Conservation (phyloP, 2,797 vertebrate genomes). For the Silurus lanzhouensis region DNA sequence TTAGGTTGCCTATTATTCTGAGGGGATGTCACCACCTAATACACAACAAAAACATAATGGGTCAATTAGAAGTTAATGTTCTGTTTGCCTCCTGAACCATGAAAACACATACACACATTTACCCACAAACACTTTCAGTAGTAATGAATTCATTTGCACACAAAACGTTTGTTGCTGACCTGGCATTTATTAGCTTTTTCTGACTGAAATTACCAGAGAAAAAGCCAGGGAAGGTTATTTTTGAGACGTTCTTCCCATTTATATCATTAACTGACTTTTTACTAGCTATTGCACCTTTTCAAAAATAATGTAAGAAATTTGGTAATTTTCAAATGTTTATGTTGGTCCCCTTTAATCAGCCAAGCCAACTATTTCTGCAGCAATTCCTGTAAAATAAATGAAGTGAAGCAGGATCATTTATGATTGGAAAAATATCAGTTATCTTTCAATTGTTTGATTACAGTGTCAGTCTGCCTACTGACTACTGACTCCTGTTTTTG, state of each 20-base stretch:
- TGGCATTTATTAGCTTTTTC: conserved; percentile 77
- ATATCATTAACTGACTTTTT: background rate
- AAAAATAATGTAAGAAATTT: background rate
- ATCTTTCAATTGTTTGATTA: background rate
- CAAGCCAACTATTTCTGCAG: background rate
- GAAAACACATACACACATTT: conserved; percentile 59
- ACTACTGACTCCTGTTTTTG: background rate
- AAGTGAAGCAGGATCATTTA: background rate
- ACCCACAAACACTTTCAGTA: background rate
- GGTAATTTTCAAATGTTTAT: background rate
- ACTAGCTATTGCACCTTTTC: background rate
- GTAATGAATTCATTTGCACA: conserved; percentile 51
- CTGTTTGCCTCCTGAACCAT: conserved; percentile 86
- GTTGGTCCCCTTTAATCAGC: background rate
- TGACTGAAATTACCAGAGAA: conserved; percentile 75
- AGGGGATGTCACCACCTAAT: conserved; percentile 87
- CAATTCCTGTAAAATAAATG: background rate
- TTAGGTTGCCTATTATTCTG: conserved; percentile 83
- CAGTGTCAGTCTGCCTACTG: background rate
- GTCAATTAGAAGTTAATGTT: conserved; percentile 90
- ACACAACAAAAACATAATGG: conserved; percentile 83
- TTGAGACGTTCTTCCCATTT: background rate
- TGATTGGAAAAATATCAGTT: background rate
- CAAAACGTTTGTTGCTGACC: conserved; percentile 77
- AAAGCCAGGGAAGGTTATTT: conserved; percentile 42